Evolutionary conservation across 2,888 invertebrate species (phyloP).

Genomic region (Noctua comes): DNA sequence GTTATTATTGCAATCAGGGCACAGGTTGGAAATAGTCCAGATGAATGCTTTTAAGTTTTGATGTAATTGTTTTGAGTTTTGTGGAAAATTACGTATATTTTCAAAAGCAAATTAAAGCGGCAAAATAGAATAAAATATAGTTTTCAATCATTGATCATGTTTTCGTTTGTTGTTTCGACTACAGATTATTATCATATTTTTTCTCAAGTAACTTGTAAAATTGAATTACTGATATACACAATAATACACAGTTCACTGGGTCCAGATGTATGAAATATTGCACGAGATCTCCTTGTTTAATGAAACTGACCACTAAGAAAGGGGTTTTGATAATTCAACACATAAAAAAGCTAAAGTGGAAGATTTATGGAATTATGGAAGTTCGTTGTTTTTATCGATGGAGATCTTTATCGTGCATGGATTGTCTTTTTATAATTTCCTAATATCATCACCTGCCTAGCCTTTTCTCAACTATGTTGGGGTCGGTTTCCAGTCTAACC

Average conservation of each 20-base stretch:
- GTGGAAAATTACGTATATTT: background rate
- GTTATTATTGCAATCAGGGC: slow-evolving; percentile 84
- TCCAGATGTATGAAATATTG: background rate
- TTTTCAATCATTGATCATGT: background rate
- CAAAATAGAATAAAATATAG: background rate
- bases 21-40: slow-evolving; percentile 74
- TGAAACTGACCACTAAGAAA: background rate
- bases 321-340: background rate
- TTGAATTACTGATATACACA: background rate
- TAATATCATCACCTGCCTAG: too few relatives aligned
- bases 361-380: background rate
- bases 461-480: too few relatives aligned
- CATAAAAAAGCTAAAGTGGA: background rate
- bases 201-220: background rate
- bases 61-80: slow-evolving; percentile 13
- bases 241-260: background rate
- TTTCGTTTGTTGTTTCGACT: background rate
- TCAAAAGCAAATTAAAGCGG: background rate
- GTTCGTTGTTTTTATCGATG: background rate
- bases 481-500: too few relatives aligned
- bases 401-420: background rate
- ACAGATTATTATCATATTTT: background rate
- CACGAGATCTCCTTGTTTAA: background rate
- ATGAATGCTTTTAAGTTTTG: slow-evolving; percentile 41
- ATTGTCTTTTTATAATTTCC: background rate